A percentile compares a stretch with the other conserved stretches of the same genome.
Evolutionary conservation across 1,140 invertebrate genomes (phyloP).

Genomic region (Drosophila melanica): DNA sequence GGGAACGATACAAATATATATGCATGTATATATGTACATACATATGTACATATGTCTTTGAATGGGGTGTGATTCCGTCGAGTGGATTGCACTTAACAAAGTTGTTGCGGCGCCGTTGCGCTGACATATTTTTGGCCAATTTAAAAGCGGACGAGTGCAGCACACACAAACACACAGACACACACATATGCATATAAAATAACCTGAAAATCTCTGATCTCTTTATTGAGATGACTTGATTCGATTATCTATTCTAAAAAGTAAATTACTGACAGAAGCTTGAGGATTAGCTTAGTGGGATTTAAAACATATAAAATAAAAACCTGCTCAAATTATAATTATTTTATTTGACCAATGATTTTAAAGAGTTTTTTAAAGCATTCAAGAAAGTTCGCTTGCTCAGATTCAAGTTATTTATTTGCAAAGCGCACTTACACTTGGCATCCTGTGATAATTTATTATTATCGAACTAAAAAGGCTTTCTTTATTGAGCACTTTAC

Average conservation of each 20-base stretch:
- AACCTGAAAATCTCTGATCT: no score
- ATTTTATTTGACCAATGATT: no score
- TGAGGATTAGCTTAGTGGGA: no score
- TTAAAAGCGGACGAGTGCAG: constrained; percentile 6
- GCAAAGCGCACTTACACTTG: no score
- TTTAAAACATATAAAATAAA: no score
- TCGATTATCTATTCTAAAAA: no score
- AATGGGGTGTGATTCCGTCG: constrained; percentile 1
- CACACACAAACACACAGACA: not conserved
- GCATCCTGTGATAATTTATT: not conserved
- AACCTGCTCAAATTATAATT: no score
- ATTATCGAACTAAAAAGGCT: not conserved
- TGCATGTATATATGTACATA: not conserved
- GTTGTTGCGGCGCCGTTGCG: constrained; percentile 18
- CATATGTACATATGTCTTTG: not conserved
- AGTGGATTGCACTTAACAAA: constrained; percentile 33
- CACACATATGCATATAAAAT: not conserved
- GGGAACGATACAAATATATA: not conserved
- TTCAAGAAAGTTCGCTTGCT: no score
- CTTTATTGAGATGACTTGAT: no score
- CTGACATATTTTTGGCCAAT: constrained; percentile 31
- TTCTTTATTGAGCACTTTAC: not conserved
- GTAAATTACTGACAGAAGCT: no score
- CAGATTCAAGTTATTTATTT: no score
- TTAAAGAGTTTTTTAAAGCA: no score